Percentiles rank a stretch among this genome's conserved stretches.
phyloP scores from a whole-genome alignment of 2,797 vertebrate genomes.

The Rhinella marina region DNA sequence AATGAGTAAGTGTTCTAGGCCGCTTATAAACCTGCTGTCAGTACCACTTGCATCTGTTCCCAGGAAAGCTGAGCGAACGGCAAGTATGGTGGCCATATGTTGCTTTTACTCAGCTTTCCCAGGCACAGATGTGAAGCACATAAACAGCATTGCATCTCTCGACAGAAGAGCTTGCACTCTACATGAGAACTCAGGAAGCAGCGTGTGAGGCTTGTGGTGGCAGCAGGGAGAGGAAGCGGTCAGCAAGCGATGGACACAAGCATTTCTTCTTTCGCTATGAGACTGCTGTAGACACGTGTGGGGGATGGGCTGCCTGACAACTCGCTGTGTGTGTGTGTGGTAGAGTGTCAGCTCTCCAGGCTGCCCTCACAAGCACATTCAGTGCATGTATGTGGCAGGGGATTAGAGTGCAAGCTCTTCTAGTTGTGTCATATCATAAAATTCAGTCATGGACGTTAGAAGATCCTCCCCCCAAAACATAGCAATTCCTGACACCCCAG shows the following conservation, averaged over 20 bases:
- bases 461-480: too few species aligned
- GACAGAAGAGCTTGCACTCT: conserved; percentile 1
- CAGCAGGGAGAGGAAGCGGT: conserved; percentile 46
- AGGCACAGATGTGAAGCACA: background rate
- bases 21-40: too few species aligned
- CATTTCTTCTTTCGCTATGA: conserved; percentile 29
- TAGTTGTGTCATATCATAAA: too few species aligned
- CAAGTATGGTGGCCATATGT: background rate
- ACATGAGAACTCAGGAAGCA: background rate
- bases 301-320: background rate
- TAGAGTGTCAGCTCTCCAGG: background rate
- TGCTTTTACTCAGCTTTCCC: background rate
- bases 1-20: too few species aligned
- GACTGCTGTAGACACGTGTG: background rate
- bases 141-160: background rate
- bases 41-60: too few species aligned
- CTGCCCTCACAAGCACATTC: too few species aligned
- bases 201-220: background rate
- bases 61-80: background rate
- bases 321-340: background rate
- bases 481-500: too few species aligned
- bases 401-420: background rate
- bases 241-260: background rate
- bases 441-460: too few species aligned
- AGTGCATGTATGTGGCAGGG: background rate